A percentile compares a stretch with the other conserved stretches of the same genome.
phyloP scores from a whole-genome alignment of 1,140 invertebrate species.

The Tetragnatha versicolor region DNA sequence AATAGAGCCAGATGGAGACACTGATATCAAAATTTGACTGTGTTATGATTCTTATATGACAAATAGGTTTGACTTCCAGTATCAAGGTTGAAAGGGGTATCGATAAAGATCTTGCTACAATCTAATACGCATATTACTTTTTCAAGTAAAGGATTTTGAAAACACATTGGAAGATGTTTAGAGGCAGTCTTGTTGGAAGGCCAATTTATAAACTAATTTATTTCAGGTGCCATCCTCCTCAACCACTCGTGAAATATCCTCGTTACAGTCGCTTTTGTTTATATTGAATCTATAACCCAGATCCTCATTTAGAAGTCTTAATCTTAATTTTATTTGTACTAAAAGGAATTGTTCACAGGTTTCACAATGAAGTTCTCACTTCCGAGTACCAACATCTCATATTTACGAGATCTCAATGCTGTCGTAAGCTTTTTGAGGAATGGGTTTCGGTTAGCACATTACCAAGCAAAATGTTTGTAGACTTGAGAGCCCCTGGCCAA shows the following conservation, averaged over 20 bases:
- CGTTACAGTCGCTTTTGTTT: neutral
- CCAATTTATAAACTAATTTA: neutral
- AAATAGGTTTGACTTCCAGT: neutral
- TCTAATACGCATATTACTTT: neutral
- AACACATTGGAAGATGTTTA: neutral
- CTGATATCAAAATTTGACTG: neutral
- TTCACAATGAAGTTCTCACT: neutral
- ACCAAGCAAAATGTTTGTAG: slow-evolving; percentile 15
- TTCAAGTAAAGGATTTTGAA: too few relatives aligned
- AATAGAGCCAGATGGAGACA: neutral
- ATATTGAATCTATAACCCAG: neutral
- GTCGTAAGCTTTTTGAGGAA: slow-evolving; percentile 13
- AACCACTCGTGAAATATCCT: neutral
- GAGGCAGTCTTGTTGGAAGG: neutral
- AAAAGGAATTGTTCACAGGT: neutral
- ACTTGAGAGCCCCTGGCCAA: neutral
- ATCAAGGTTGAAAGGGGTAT: neutral
- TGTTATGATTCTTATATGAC: neutral
- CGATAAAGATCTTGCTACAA: neutral
- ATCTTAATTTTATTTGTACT: neutral
- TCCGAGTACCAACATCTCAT: neutral
- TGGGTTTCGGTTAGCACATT: neutral
- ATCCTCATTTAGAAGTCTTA: neutral
- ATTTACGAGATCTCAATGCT: too few relatives aligned
- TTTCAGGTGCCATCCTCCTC: neutral